Evolutionary conservation across 2,888 invertebrate species (phyloP), one percentile per base, ranked within the genome.

Genomic region (Eueremaeus valkanovi): DNA sequence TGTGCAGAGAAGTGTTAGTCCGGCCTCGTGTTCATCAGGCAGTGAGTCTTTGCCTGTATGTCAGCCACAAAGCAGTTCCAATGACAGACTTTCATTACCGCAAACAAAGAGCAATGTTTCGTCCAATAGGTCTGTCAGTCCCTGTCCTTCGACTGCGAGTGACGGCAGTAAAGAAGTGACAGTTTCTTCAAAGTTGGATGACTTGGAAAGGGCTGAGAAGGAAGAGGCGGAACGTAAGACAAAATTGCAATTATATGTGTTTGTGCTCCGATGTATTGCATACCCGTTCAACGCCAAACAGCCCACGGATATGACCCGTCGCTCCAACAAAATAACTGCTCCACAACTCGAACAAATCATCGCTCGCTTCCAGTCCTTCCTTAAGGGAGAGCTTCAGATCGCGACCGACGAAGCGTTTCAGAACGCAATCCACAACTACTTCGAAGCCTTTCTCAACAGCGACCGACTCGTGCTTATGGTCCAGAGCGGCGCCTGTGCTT

Each of bases 211-310:
- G 83, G 93, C 95, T 81, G 97, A 97, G 83, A 90, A 93, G 78
- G 91, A 97, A 83, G 97, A 99, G 85, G 97, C 97, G 83, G 95
- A 97, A 81, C 89, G 96, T 78, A 97, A 97, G 84, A 89, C 91
- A 78, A 89, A 94, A 77, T 89, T 99, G 76, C 99, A 99, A 84
- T 86, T 99, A 55, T 99, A 99, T 85, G 98, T 99, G 79, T 99
- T 99, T 84, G 93, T 99, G 79, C 95, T 97, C 79, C 88, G 98
- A 83, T 96, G 97, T 85, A 90, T 97, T 82, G 95, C 99, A 9
- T 98, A 99, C 86, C 98, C 98, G 9, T 99, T 99, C 87, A 99
- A 98, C 85, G 96, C 97, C 16, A 99, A 99, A 85, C 98, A 98
- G 83, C 95, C 96, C 0, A 96, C 95, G 9, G 99, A 99, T 84